Base-by-base conservation (phyloP, 1,140 invertebrate species). In the Lysiphlebus fabarum region DNA sequence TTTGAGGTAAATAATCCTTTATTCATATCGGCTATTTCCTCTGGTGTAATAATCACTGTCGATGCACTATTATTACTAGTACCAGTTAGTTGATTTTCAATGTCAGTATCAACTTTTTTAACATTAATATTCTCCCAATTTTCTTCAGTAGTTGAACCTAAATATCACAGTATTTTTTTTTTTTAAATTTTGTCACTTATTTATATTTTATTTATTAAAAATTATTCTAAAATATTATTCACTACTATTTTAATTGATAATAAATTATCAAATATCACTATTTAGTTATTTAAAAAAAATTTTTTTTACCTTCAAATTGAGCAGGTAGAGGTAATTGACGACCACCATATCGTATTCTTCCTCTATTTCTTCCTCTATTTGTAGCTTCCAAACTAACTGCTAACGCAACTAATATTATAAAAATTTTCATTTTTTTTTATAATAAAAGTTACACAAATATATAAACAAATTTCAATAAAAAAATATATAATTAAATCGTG, bases 241-340 rank as follows among this genome's bases (percentile, higher is more conserved):
- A 26, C 17, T n/a, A n/a, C n/a, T n/a, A n/a, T 44, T n/a, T 44
- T 3, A 44, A 7, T 4, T 3, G n/a, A 42, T 3, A 4, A 42
- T 4, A 2, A n/a, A 42, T 42, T 42, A 9, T 42, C n/a, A 42
- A 9, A 9, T 42, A 42, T 10, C 17, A 49, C 36, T 49, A 10
- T 17, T 9, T 36, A 50, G 36, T 50, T 50, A 36, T 26, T 14
- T 9, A 17, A 8, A 17, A 33, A 33, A 49, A 49, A 17, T 7
- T 8, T 34, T 6, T 34, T 72, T 68, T 48, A 76, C 75, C 71
- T 67, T 74, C 68, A 7, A 66, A 53, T 65, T 69, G 72, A 34
- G 59, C 53, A 17, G 53, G 48, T 50, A 63, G 67, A 54, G 64
- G 62, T 12, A 71, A 38, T 44, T 74, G 72, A 34, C 67, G 67